phyloP scores from a whole-genome alignment of 2,888 invertebrate genomes.

The Cyclophora punctaria region DNA sequence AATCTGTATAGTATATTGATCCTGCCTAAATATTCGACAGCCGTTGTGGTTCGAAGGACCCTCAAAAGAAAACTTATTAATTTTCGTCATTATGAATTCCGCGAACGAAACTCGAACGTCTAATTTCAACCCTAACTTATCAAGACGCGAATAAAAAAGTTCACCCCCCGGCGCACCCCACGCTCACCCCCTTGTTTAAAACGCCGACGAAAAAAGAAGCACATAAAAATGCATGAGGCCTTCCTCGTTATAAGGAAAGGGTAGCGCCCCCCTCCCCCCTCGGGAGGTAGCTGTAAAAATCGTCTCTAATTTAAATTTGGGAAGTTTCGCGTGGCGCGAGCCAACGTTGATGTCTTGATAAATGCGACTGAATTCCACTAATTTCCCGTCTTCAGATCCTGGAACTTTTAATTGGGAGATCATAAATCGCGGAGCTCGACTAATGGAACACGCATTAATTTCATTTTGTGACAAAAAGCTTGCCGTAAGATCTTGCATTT shows the following conservation, averaged over 20 bases:
- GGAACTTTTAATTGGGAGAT: constrained; percentile 71
- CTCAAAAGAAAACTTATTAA: constrained; percentile 75
- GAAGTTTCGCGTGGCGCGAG: constrained; percentile 70
- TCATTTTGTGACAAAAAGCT: constrained; percentile 61
- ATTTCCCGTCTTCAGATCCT: constrained; percentile 66
- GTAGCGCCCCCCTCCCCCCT: constrained; percentile 59
- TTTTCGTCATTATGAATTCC: constrained; percentile 76
- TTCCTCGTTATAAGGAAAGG: constrained; percentile 77
- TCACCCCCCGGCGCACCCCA: constrained; percentile 66
- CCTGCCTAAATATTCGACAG: constrained; percentile 38
- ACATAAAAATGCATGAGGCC: constrained; percentile 78
- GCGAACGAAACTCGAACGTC: constrained; percentile 76
- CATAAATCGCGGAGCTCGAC: constrained; percentile 56
- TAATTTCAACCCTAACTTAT: constrained; percentile 77
- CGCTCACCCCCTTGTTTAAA: constrained; percentile 76
- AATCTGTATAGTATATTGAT: background rate
- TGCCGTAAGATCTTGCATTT: constrained; percentile 45
- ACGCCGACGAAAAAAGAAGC: constrained; percentile 76
- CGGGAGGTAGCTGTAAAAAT: constrained; percentile 75
- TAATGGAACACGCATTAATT: constrained; percentile 67
- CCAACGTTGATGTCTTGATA: constrained; percentile 74
- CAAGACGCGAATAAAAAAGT: constrained; percentile 77
- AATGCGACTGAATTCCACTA: constrained; percentile 71
- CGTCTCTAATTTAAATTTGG: constrained; percentile 76
- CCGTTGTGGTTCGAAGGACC: constrained; percentile 50